phyloP scores from a whole-genome alignment of 2,797 vertebrate species.

The Cossypha niveicapilla region DNA sequence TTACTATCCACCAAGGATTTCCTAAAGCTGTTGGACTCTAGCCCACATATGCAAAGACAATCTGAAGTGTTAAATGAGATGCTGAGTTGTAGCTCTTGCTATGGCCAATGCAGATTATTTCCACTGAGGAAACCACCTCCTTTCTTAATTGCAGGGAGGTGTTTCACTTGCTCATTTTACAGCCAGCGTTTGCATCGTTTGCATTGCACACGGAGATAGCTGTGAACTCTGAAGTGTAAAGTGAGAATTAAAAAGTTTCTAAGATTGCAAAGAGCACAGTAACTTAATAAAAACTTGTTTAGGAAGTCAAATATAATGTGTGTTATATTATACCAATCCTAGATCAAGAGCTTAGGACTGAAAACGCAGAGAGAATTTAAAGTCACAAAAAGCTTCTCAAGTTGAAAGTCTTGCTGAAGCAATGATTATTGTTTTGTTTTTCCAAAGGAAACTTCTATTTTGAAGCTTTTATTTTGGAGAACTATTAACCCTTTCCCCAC shows the following conservation, averaged over 20 bases:
- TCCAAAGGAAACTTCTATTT: neutral
- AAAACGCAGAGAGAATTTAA: neutral
- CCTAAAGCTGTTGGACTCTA: conserved; percentile 53
- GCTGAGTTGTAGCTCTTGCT: conserved; percentile 26
- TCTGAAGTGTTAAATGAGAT: conserved; percentile 47
- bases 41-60: conserved; percentile 53
- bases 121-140: conserved; percentile 36
- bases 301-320: conserved; percentile 4
- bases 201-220: neutral
- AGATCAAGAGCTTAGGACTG: neutral
- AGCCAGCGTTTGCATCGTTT: neutral
- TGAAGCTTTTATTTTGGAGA: neutral
- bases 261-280: neutral
- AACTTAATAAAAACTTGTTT: conserved; percentile 3
- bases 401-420: neutral
- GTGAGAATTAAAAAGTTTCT: conserved; percentile 1
- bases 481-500: neutral
- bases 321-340: neutral
- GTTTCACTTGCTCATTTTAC: conserved; percentile 26
- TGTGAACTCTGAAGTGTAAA: conserved; percentile 9
- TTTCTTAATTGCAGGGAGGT: conserved; percentile 33
- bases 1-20: conserved; percentile 66
- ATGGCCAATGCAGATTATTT: neutral
- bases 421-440: neutral
- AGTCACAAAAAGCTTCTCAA: neutral